phyloP scores from a whole-genome alignment of 1,140 invertebrate genomes.

The Chrysomallon squamiferum region DNA sequence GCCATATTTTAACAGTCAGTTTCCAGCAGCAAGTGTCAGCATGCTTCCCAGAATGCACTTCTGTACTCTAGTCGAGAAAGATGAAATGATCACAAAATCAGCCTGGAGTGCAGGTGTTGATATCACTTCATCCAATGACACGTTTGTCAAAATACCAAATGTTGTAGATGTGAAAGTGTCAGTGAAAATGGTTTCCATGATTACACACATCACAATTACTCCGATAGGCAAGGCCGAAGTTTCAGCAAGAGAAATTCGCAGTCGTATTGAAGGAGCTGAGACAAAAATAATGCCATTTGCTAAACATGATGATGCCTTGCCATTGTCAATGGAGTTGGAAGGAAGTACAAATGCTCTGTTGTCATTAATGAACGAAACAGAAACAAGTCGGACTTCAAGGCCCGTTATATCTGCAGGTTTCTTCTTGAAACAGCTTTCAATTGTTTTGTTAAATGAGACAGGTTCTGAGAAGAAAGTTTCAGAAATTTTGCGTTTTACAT shows the following conservation, averaged over 20 bases:
- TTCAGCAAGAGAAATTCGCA: slow-evolving; percentile 75
- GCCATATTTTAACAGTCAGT: slow-evolving; percentile 42
- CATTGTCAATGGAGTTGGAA: background rate
- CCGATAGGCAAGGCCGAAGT: slow-evolving; percentile 74
- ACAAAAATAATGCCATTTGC: background rate
- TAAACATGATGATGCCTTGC: background rate
- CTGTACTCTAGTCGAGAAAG: slow-evolving; percentile 10
- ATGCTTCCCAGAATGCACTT: slow-evolving; percentile 46
- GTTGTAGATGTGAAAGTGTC: slow-evolving; percentile 76
- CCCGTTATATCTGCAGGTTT: slow-evolving; percentile 19
- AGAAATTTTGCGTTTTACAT: slow-evolving; percentile 47
- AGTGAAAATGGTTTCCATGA: slow-evolving; percentile 67
- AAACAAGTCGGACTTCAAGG: background rate
- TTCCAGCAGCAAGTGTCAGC: slow-evolving; percentile 28
- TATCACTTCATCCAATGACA: slow-evolving; percentile 52
- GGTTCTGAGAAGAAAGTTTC: slow-evolving; percentile 21
- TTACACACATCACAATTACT: slow-evolving; percentile 69
- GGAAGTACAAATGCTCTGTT: no score
- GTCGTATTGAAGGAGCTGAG: slow-evolving; percentile 62
- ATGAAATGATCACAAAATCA: slow-evolving; percentile 4
- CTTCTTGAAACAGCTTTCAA: slow-evolving; percentile 27
- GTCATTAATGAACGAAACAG: no score
- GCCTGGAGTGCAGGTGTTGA: slow-evolving; percentile 63
- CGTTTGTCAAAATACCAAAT: slow-evolving; percentile 72
- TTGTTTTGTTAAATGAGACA: slow-evolving; percentile 47